A percentile compares a stretch with the other conserved stretches of the same genome.
Evolutionary conservation across 1,140 invertebrate genomes (phyloP).

Genomic region (Anastatus disparis): DNA sequence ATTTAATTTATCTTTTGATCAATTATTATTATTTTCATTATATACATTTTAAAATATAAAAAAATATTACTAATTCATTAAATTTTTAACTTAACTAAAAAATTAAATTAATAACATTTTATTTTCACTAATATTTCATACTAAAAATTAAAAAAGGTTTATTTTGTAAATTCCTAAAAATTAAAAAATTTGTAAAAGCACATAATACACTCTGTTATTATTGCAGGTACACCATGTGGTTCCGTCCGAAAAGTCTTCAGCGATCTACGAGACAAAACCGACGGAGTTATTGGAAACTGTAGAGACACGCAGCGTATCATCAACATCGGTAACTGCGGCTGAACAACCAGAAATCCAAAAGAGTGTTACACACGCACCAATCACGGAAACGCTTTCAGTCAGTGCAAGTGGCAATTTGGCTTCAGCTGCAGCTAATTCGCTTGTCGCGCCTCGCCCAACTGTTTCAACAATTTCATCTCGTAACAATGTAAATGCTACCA

Average conservation of each 20-base stretch:
- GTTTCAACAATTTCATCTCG: conserved; percentile 39
- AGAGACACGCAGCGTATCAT: conserved; percentile 11
- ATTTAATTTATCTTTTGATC: too few relatives aligned
- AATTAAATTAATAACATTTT: too few relatives aligned
- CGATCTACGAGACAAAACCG: conserved; percentile 39
- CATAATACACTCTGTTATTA: not conserved
- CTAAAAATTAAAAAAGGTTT: too few relatives aligned
- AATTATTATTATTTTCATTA: too few relatives aligned
- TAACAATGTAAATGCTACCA: conserved; percentile 50
- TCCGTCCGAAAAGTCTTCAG: conserved; percentile 43
- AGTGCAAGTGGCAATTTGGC: conserved; percentile 57
- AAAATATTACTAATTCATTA: too few relatives aligned
- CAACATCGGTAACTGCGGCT: conserved; percentile 25
- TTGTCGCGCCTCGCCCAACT: conserved; percentile 55
- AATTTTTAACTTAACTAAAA: too few relatives aligned
- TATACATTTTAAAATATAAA: too few relatives aligned
- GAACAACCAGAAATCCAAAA: conserved; percentile 6
- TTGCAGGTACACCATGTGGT: conserved; percentile 50
- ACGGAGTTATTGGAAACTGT: conserved; percentile 20
- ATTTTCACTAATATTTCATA: too few relatives aligned
- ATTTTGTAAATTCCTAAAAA: too few relatives aligned
- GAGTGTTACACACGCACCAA: not conserved
- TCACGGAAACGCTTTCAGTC: conserved; percentile 49
- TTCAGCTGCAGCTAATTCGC: conserved; percentile 49
- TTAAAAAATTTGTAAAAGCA: too few relatives aligned